Base-by-base conservation (phyloP, 2,113 vertebrate genomes). In the Gavia stellata region DNA sequence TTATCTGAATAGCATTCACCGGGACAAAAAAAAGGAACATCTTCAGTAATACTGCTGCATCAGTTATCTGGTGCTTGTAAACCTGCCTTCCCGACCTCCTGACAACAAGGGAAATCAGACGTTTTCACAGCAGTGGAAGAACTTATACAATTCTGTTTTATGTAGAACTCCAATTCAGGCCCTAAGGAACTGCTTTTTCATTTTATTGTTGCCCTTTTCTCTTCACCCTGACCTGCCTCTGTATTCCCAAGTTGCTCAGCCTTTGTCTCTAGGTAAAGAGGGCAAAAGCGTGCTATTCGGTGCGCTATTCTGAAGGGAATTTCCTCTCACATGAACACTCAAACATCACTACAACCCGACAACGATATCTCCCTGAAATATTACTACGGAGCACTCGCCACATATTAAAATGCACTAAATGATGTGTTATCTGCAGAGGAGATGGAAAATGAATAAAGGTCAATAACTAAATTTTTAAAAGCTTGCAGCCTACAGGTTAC, bases 41-140 rank as follows among this genome's bases (percentile, higher is more conserved):
- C 88, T 82, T 91, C 23, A 84, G 96, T 61, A 79, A 94, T 24
- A 10, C 31, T 45, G 31, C 92, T 78, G 94, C 88, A 63, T 91
- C 90, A 94, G 88, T 97, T 90, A 80, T 71, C 83, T 92, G 40
- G 17, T 14, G 16, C 96, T 81, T 89, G 95, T 92, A 96, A 97
- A 97, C 83, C 71, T 91, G 92, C 96, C 96, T 97, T 82, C 47
- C 87, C 18, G 91, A 97, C 96, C 97, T 96, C 96, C 33, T 11
- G 42, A 91, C 90, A 81, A 88, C 95, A 63, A 93, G 98, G 97
- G 97, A 98, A 98, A 98, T 98, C 96, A 97, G 97, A 94, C 36
- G 4, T 83, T 67, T 93, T 55, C 94, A 77, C 84, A 87, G 91
- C 52, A 18, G 33, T 70, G 72, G 87, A 95, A 90, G 83, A 93